Percentiles rank a stretch among this genome's conserved stretches.
Conservation (phyloP, 2,113 vertebrate species). For the Vulpes ferrilata region DNA sequence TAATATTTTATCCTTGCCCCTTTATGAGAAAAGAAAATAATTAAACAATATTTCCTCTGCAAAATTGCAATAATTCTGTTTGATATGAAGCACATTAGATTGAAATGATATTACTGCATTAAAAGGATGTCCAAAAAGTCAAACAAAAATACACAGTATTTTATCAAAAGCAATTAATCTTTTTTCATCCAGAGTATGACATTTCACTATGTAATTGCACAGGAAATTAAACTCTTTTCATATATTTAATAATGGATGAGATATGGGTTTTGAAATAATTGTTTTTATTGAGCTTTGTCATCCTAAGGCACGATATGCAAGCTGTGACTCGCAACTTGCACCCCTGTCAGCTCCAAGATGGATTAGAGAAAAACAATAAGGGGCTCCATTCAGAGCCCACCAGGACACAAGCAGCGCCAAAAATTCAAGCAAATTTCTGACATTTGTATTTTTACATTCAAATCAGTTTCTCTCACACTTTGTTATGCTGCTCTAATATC, state of each 20-base stretch:
- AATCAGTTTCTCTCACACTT: not conserved
- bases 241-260: conserved; percentile 91
- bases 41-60: conserved; percentile 82
- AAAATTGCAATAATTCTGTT: conserved; percentile 79
- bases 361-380: conserved; percentile 80
- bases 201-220: conserved; percentile 88
- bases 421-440: conserved; percentile 66
- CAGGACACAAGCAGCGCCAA: conserved; percentile 78
- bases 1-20: conserved; percentile 72
- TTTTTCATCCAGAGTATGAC: conserved; percentile 78
- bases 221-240: conserved; percentile 91
- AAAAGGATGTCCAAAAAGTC: conserved; percentile 80
- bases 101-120: conserved; percentile 76
- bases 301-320: conserved; percentile 78
- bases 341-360: conserved; percentile 80
- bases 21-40: conserved; percentile 78
- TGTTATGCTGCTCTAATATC: not conserved
- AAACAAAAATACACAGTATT: conserved; percentile 83
- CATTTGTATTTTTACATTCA: not conserved
- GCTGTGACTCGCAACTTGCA: conserved; percentile 81
- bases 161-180: conserved; percentile 84
- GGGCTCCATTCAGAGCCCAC: conserved; percentile 74
- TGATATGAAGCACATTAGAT: conserved; percentile 75
- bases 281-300: conserved; percentile 89
- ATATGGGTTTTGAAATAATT: conserved; percentile 88